Evolutionary conservation across 2,797 vertebrate species (phyloP).

Genomic region (Ciconia nigra): DNA sequence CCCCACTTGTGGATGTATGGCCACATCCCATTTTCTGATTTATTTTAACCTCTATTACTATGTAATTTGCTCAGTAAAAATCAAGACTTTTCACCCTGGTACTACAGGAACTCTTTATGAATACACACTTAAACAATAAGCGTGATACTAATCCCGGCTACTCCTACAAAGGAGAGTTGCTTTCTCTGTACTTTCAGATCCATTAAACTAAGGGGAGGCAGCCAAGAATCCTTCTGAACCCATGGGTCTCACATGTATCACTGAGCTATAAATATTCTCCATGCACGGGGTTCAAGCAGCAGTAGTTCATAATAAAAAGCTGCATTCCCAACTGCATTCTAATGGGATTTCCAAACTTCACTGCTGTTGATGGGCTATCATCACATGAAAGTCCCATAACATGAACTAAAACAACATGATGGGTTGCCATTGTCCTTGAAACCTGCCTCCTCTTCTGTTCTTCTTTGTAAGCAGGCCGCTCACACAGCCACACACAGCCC

Average conservation of each 20-base stretch:
- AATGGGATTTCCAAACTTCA: not conserved
- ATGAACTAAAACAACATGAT: constrained; percentile 16
- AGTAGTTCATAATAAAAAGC: not conserved
- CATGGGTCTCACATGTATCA: not conserved
- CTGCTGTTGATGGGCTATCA: not conserved
- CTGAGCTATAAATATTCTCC: not conserved
- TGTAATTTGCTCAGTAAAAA: not conserved
- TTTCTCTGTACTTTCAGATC: not conserved
- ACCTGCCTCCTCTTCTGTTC: not conserved
- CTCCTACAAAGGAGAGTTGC: not conserved
- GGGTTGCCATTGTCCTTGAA: constrained; percentile 31
- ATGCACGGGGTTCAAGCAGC: not conserved
- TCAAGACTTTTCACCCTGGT: not conserved
- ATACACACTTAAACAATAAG: not conserved
- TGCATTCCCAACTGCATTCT: not conserved
- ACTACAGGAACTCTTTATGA: not conserved
- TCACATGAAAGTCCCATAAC: constrained; percentile 16
- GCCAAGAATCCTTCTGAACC: constrained; percentile 11
- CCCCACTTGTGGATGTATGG: not conserved
- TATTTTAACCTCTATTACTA: not conserved
- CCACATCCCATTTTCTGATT: not conserved
- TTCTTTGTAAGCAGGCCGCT: constrained; percentile 15
- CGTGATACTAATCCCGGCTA: not conserved
- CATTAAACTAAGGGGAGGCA: not conserved
- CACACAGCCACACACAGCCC: constrained; percentile 3